Evolutionary conservation across 2,113 vertebrate species (phyloP).

Genomic region (Neotoma lepida): DNA sequence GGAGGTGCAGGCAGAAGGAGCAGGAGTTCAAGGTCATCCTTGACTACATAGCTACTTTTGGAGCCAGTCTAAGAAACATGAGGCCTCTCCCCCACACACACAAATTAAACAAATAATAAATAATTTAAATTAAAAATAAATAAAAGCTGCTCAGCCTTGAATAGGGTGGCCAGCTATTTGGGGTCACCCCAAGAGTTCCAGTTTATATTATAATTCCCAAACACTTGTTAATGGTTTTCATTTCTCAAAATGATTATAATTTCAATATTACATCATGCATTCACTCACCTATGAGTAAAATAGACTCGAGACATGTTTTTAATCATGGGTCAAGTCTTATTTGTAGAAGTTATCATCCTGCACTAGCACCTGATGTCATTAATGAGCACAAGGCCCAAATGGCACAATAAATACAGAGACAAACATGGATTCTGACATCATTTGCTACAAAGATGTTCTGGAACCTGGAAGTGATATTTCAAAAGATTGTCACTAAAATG

Average conservation of each 20-base stretch:
- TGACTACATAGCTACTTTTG: not conserved
- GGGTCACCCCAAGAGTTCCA: not conserved
- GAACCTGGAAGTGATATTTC: conserved; percentile 26
- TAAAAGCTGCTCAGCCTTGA: not conserved
- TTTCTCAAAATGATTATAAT: not conserved
- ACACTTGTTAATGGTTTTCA: not conserved
- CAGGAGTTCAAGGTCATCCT: not conserved
- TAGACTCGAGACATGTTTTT: not conserved
- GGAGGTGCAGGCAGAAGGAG: not conserved
- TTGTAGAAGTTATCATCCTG: not conserved
- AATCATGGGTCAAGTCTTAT: not conserved
- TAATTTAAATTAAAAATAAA: not conserved
- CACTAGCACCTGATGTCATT: not conserved
- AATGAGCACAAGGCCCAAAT: not conserved
- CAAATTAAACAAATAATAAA: not conserved
- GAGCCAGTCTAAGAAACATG: not conserved
- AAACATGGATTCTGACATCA: not conserved
- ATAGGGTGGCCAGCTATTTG: not conserved
- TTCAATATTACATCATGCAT: conserved; percentile 20
- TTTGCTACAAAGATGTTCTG: not conserved
- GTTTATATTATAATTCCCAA: not conserved
- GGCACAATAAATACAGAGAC: not conserved
- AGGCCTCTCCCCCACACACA: not conserved
- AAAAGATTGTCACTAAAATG: conserved; percentile 56
- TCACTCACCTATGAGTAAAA: not conserved